These are phyloP conservation scores for Macroramphosus scolopax DNA, from an alignment of 2,797 vertebrate species.

Conservation along the genomic window DNA sequence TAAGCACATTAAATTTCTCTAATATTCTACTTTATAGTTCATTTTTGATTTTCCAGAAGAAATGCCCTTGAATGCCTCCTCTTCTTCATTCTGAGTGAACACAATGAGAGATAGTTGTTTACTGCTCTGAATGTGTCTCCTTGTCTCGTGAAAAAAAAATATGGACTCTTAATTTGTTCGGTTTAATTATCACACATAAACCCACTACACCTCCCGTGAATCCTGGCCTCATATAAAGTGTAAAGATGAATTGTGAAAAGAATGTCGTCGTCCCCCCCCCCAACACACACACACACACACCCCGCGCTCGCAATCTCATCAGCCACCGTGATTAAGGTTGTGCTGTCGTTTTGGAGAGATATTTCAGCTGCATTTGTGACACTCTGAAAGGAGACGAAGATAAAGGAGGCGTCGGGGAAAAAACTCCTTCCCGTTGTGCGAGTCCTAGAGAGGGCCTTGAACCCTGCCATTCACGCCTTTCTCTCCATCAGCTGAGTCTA, in stretches of 20 bases:
- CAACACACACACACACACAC: too few species aligned
- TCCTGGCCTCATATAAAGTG: conserved; percentile 61
- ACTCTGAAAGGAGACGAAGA: conserved; percentile 84
- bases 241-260: conserved; percentile 74
- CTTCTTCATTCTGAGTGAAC: neutral
- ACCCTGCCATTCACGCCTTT: conserved; percentile 99
- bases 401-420: conserved; percentile 78
- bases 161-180: conserved; percentile 45
- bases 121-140: conserved; percentile 1
- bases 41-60: too few species aligned
- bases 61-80: neutral
- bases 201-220: conserved; percentile 48
- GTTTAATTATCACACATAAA: conserved; percentile 60
- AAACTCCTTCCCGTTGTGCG: conserved; percentile 92
- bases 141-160: conserved; percentile 31
- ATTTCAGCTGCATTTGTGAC: conserved; percentile 95
- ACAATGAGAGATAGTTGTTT: conserved; percentile 1
- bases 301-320: conserved; percentile 80
- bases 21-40: neutral
- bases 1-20: neutral
- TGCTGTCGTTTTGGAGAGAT: conserved; percentile 96
- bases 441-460: conserved; percentile 97
- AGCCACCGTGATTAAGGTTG: conserved; percentile 79
- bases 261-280: conserved; percentile 46
- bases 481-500: conserved; percentile 99